Percentiles rank a stretch among this genome's conserved stretches.
phyloP scores from a whole-genome alignment of 2,797 vertebrate species.

The Anguilla obscura region DNA sequence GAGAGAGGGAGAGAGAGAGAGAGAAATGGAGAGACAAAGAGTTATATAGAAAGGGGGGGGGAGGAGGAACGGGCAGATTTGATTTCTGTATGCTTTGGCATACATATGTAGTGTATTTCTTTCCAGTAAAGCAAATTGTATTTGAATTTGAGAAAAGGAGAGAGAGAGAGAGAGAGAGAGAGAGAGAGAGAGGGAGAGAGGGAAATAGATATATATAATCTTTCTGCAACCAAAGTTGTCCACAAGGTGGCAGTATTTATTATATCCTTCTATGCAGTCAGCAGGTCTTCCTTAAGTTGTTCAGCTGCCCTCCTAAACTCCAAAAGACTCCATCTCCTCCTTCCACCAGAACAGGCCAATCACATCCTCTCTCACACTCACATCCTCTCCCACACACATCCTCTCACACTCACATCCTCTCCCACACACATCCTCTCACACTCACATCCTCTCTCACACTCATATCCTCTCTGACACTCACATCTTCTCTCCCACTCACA shows the following conservation, averaged over 20 bases:
- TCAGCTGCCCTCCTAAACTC: background rate
- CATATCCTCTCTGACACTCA: too few species aligned
- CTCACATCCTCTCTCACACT: background rate
- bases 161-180: too few species aligned
- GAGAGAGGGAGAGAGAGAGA: background rate
- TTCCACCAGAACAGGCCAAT: too few species aligned
- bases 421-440: background rate
- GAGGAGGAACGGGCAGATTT: background rate
- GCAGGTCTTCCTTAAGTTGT: background rate
- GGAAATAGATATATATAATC: too few species aligned
- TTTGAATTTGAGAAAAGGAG: too few species aligned
- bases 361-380: background rate
- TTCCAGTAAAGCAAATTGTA: background rate
- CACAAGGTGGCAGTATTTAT: background rate
- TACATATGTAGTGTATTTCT: too few species aligned
- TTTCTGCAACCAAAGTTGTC: background rate
- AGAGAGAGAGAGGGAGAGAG: too few species aligned
- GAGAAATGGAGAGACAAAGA: too few species aligned
- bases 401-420: background rate
- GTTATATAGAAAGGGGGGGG: background rate
- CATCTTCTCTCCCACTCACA: background rate
- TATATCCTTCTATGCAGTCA: background rate
- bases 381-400: background rate
- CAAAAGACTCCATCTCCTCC: too few species aligned
- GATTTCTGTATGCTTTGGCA: too few species aligned